Evolutionary conservation across 2,888 invertebrate species (phyloP), one percentile per base, ranked within the genome.

Genomic region (Crossocerus cetratus): DNA sequence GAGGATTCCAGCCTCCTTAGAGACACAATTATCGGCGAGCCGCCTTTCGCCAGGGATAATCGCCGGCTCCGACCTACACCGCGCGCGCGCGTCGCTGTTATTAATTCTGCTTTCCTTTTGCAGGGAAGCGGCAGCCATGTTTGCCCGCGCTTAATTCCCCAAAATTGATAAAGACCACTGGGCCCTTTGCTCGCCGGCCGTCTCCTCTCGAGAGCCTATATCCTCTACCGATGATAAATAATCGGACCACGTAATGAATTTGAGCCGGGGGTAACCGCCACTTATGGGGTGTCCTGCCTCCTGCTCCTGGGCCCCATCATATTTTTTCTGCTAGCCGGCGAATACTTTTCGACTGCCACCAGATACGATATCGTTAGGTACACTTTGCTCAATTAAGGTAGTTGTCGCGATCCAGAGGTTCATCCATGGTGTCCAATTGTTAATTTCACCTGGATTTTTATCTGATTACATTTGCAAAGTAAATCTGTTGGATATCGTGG

Each of bases 171-270:
- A 77, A 69, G 58, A 32, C 63, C 22, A 49, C 54, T 49, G 23
- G 0, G 4, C 49, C 16, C 14, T 56, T 22, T 43, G 22, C 8
- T 56, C 32, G 18, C 56, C 45, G 59, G 22, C 53, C 20, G 8
- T 54, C 4, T 21, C 49, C 23, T 8, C 20, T 45, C 60, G 54
- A 53, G 61, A 11, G 56, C 62, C 60, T 58, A 21, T 60, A 63
- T 54, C 60, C 63, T 8, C 8, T n/a, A n/a, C n/a, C 16, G 60
- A 56, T 63, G 62, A 81, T 81, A 78, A 78, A 81, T 80, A 80
- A 80, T 76, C 79, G 62, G 3, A 22, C 18, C 22, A 11, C 42
- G 66, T 78, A 78, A 81, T 78, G 79, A 80, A 78, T 78, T 82
- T 60, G 70, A 44, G 58, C 53, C 60, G 55, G 21, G 20, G 44